Base-by-base conservation (phyloP, 2,797 vertebrate genomes). In the Astyanax mexicanus region DNA sequence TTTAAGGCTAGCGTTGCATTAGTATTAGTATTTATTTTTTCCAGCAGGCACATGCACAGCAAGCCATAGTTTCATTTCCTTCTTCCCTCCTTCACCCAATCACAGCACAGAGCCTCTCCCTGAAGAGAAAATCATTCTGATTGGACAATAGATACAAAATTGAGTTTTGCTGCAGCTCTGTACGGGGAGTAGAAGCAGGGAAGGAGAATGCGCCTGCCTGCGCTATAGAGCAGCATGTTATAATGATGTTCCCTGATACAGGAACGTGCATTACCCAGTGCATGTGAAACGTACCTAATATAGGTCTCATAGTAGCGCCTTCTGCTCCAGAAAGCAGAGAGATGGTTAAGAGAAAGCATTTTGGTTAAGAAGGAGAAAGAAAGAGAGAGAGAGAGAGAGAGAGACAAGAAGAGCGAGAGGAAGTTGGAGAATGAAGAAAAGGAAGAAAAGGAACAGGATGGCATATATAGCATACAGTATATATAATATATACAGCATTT, bases 281-380 rank as follows among this genome's bases (percentile, higher is more conserved):
- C n/a, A 92, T 86, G 35, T 93, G 95, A 79, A 75, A 97, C 97
- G 92, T 96, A 99, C 98, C 97, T 96, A 95, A 98, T 91, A 81
- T 98, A 98, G 86, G 96, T 94, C 94, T 99, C 97, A 92, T 97
- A 98, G 95, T 99, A 99, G 93, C 96, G 98, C 85, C 96, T 95
- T 96, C 98, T 98, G 92, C 94, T 95, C 95, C 89, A 93, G 94
- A 91, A 91, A 91, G 90, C 90, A 92, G 85, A 91, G 87, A 88
- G 84, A 90, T 90, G 86, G 84, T 92, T 88, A 86, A 91, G 87
- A 93, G 87, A 91, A 92, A 93, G 90, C 86, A 93, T 86, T 90
- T 80, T 81, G 82, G 92, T 93, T 89, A 95, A 83, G 88, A 82
- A 84, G 85, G 90, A 90, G 54, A 79, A 82, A 88, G 82, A 87